Conservation (phyloP, 2,113 vertebrate species). For the Corydoras maculifer region DNA sequence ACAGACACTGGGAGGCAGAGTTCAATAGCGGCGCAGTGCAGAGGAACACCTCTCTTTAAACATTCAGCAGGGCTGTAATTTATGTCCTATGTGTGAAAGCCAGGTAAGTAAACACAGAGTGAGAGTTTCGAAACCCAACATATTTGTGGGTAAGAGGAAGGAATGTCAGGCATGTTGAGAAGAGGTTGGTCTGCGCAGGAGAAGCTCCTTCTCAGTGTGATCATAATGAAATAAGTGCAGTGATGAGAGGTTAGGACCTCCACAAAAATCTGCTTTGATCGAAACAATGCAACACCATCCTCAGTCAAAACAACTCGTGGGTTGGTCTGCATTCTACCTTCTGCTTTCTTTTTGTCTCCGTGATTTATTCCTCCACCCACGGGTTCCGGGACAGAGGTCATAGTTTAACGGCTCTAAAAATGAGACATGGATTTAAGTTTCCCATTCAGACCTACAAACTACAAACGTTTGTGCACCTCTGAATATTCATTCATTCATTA, state of each 20-base stretch:
- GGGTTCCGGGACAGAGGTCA: not conserved
- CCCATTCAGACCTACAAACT: not conserved
- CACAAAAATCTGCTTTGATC: not conserved
- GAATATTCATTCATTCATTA: no score
- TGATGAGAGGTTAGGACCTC: no score
- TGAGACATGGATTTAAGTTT: not conserved
- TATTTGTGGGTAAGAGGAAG: conserved; percentile 3
- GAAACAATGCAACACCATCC: not conserved
- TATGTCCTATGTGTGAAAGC: conserved; percentile 11
- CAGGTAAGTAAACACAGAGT: conserved; percentile 5
- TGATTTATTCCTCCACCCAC: not conserved
- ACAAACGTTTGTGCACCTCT: no score
- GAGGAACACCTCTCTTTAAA: conserved; percentile 8
- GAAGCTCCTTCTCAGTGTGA: not conserved
- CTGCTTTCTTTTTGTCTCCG: not conserved
- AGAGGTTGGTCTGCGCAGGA: not conserved
- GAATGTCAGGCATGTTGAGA: not conserved
- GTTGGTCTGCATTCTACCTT: not conserved
- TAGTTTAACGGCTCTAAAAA: not conserved
- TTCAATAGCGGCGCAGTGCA: conserved; percentile 18
- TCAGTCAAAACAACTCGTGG: not conserved
- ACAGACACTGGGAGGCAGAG: conserved; percentile 24
- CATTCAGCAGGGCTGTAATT: conserved; percentile 25
- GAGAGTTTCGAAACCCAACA: not conserved
- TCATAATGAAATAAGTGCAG: no score